phyloP scores from a whole-genome alignment of 2,888 invertebrate genomes.

The Xanthia icteritia region DNA sequence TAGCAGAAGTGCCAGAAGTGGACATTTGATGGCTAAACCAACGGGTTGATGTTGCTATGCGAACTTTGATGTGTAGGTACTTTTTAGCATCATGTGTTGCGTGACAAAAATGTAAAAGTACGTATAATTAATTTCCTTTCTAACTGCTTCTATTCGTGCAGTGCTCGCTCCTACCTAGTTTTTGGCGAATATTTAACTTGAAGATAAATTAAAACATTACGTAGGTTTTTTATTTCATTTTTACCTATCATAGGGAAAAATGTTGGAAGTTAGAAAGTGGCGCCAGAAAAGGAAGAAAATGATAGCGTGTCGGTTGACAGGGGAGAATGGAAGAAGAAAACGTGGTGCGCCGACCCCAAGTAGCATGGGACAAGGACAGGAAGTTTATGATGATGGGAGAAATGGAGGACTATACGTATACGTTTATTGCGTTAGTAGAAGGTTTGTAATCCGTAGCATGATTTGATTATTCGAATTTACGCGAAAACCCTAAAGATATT shows the following conservation, averaged over 20 bases:
- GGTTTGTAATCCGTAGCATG: too few relatives aligned
- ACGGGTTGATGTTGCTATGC: conserved; percentile 30
- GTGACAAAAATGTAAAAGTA: conserved; percentile 47
- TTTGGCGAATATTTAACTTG: background rate
- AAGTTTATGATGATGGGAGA: too few relatives aligned
- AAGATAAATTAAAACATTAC: background rate
- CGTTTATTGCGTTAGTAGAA: background rate
- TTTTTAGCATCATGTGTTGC: conserved; percentile 19
- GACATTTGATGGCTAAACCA: too few relatives aligned
- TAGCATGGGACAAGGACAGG: too few relatives aligned
- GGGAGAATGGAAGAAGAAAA: too few relatives aligned
- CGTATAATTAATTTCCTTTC: conserved; percentile 32
- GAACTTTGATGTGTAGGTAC: background rate
- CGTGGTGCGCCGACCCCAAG: too few relatives aligned
- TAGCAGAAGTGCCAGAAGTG: background rate
- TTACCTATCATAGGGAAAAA: background rate
- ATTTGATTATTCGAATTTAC: too few relatives aligned
- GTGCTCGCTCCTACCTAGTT: background rate
- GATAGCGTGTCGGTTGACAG: too few relatives aligned
- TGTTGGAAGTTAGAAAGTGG: too few relatives aligned
- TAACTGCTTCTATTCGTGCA: conserved; percentile 11
- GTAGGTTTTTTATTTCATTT: background rate
- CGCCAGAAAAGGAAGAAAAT: too few relatives aligned
- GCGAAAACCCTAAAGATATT: too few relatives aligned
- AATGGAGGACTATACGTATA: background rate